Evolutionary conservation across 2,888 invertebrate genomes (phyloP).

Genomic region (Argyra leucocephala): DNA sequence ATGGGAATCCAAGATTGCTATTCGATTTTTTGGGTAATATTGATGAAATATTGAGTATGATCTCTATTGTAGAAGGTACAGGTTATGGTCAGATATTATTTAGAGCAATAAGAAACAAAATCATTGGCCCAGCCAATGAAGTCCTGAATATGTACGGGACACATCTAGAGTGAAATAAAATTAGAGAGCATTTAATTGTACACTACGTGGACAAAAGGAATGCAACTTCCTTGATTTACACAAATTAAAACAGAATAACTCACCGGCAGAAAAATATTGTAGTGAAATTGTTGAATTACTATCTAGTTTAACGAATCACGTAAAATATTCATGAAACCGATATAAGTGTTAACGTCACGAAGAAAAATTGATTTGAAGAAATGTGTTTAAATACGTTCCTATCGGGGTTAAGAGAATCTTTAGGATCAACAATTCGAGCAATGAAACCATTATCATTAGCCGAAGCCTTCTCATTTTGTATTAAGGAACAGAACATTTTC

Average conservation of each 20-base stretch:
- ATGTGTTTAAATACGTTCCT: neutral
- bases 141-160: neutral
- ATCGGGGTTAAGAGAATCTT: neutral
- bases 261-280: neutral
- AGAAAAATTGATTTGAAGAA: neutral
- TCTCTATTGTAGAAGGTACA: too few species aligned
- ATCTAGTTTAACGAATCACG: neutral
- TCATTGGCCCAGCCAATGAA: neutral
- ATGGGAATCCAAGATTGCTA: too few species aligned
- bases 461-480: constrained; percentile 5
- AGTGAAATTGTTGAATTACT: neutral
- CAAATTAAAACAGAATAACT: neutral
- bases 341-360: neutral
- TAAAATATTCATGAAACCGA: neutral
- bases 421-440: neutral
- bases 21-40: too few species aligned
- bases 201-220: constrained; percentile 17
- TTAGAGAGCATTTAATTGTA: neutral
- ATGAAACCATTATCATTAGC: neutral
- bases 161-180: neutral
- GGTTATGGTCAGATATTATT: neutral
- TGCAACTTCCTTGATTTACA: constrained; percentile 17
- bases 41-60: too few species aligned
- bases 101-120: neutral
- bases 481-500: constrained; percentile 6